Base-by-base conservation (phyloP, 2,797 vertebrate species). In the Microctenopoma lineatum region DNA sequence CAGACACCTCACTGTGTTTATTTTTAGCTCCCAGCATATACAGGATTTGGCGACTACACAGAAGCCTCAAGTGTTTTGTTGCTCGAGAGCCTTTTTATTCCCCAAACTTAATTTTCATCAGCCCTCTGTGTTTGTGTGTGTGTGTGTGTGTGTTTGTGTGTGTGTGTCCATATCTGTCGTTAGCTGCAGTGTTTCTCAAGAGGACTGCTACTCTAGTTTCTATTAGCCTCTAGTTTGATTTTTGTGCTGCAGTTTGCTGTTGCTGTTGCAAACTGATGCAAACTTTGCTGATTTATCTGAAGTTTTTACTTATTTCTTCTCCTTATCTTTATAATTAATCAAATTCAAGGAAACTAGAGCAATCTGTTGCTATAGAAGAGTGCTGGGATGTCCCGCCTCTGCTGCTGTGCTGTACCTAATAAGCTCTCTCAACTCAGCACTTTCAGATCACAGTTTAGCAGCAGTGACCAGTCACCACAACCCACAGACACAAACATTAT, bases 1-100 rank as follows among this genome's bases (percentile, higher is more conserved):
- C 66, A 61, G 77, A 50, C 53, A 44, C 66, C 62, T 60, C 41
- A 29, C 63, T 79, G 78, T 44, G 53, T 73, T 84, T 86, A 83
- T 87, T 84, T 82, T 85, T 84, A 85, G 81, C 70, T 47, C 3
- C 2, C 34, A 68, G 64, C 59, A 48, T 82, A 60, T 81, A 34
- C 7, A 34, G 32, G 7, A 51, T 63, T 73, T 57, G 3, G 48
- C 59, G 54, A 44, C 47, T 48, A 36, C 34, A 59, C 42, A 34
- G 32, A 34, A 34, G 32, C 56, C 79, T 52, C 42, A 52, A 70
- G 51, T 79, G 48, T 58, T 65, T 46, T 21, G 4, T 42, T 55
- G 47, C 57, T 52, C 66, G 15, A 25, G 12, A 57, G 26, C n/a
- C 54, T 60, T 87, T 72, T 80, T 64, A 77, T 82, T 52, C n/a